Evolutionary conservation across 2,888 invertebrate genomes (phyloP), one percentile per base, ranked within the genome.

Genomic region (Mamestra brassicae): DNA sequence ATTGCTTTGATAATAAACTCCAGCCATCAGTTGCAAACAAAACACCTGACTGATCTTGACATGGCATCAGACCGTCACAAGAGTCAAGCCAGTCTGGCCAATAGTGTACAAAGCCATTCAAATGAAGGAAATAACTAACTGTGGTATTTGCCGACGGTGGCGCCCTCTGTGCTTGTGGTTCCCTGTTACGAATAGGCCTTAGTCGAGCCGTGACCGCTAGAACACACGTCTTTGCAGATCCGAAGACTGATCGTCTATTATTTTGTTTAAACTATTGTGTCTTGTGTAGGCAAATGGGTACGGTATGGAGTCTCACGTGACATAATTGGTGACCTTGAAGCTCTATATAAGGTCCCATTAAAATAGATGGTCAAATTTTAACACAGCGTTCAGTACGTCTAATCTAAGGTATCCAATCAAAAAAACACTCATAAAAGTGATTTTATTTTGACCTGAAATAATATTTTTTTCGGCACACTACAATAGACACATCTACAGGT

Each of bases 91-190:
- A 82, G 50, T 17, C 11, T 71, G 67, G 57, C 17, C 57, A 42
- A 70, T 64, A 61, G 74, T 74, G 55, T 80, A 54, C 67, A 84
- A 61, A 83, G 55, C 52, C 66, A 71, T 67, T 78, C 64, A 73
- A 72, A 68, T 75, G 63, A 61, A 78, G 76, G 70, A 83, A 78
- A 85, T 85, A 78, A 85, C 76, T 79, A 75, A 78, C 84, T 78
- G 78, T 74, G 81, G 78, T 76, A 81, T 81, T 78, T 61, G 65
- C 60, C 60, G 76, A 72, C 81, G 58, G 70, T 58, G 58, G 58
- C 73, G 72, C 69, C 64, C 57, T 54, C 74, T 66, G 71, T 71
- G 38, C 73, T 65, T 81, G 84, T 69, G 78, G 81, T 79, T 63
- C 13, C 42, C 38, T 26, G 64, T 76, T 71, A 84, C 75, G 45